These are phyloP conservation scores for Cherax destructor DNA, from an alignment of 1,140 invertebrate species.

Conservation along the genomic window DNA sequence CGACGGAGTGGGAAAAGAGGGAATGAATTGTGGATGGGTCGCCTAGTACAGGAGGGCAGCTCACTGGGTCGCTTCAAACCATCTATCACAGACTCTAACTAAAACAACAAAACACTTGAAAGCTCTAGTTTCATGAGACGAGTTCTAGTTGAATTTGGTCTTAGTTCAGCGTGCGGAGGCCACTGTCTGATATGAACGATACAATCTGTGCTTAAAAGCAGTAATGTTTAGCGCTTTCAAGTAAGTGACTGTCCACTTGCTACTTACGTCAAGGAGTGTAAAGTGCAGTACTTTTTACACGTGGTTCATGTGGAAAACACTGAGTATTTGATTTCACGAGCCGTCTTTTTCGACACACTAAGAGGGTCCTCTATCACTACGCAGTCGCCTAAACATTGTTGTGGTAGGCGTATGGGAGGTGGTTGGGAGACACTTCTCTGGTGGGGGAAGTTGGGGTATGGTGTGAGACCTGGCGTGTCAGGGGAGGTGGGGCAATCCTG, in stretches of 20 bases:
- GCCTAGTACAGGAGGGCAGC: no score
- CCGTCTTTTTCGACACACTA: background rate
- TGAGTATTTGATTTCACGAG: background rate
- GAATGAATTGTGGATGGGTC: no score
- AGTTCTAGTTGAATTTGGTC: background rate
- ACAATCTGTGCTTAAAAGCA: background rate
- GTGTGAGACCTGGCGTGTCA: background rate
- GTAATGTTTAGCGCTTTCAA: background rate
- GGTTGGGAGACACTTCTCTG: slow-evolving; percentile 9
- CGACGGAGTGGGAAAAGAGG: no score
- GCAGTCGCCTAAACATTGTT: background rate
- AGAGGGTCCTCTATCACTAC: background rate
- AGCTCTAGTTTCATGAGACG: background rate
- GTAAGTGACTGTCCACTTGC: no score
- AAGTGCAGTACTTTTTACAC: no score
- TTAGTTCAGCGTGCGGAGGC: background rate
- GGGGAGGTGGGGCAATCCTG: slow-evolving; percentile 14
- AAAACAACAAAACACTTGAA: background rate
- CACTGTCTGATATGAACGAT: background rate
- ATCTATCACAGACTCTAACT: background rate
- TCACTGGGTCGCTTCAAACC: no score
- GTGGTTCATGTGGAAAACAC: background rate
- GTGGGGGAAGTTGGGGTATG: slow-evolving; percentile 16
- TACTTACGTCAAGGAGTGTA: no score
- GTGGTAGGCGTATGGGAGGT: background rate